These are phyloP conservation scores for Umimayanthus kanabou DNA, from an alignment of 92 coral and sea anemone genomes.

Conservation along the genomic window DNA sequence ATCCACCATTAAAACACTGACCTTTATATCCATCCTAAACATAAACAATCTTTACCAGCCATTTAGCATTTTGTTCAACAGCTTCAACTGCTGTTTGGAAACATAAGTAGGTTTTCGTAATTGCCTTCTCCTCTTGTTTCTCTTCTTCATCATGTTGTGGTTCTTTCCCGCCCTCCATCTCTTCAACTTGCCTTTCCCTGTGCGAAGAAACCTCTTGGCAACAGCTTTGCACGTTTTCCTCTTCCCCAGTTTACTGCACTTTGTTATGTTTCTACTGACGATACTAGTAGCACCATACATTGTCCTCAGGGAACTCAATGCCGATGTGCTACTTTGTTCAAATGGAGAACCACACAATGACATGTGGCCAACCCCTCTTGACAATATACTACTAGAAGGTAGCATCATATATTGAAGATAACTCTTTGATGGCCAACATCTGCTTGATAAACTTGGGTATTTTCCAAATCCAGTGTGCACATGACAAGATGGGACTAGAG, in stretches of 20 bases:
- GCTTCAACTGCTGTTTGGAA: conserved; percentile 82
- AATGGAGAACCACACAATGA: neutral
- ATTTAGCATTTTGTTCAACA: conserved; percentile 91
- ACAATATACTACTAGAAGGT: neutral
- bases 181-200: conserved; percentile 91
- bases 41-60: conserved; percentile 63
- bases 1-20: neutral
- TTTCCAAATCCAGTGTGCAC: neutral
- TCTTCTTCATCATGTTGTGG: conserved; percentile 82
- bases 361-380: neutral
- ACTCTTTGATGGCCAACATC: neutral
- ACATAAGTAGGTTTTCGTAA: conserved; percentile 83
- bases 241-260: conserved; percentile 85
- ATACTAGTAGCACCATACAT: neutral
- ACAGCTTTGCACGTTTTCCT: conserved; percentile 97
- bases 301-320: neutral
- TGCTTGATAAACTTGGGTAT: conserved; percentile 1
- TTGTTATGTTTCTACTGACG: conserved; percentile 53
- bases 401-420: neutral
- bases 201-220: conserved; percentile 84
- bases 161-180: conserved; percentile 91
- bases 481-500: neutral
- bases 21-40: neutral
- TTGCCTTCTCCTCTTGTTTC: conserved; percentile 77
- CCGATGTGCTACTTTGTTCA: neutral